Percentiles rank a stretch among this genome's conserved stretches.
Conservation (phyloP, 1,140 invertebrate genomes). For the Apis laboriosa region DNA sequence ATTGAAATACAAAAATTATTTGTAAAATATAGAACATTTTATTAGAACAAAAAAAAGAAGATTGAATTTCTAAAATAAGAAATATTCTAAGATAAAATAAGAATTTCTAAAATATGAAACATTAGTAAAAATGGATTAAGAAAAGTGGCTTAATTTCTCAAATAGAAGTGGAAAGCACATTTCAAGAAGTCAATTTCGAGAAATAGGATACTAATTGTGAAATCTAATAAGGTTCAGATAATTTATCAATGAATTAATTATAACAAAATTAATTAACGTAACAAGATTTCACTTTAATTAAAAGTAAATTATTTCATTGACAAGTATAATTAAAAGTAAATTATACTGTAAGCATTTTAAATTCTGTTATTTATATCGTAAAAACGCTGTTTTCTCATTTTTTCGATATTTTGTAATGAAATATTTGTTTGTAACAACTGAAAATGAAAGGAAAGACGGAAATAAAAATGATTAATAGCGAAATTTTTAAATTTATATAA, state of each 20-base stretch:
- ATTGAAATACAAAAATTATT: neutral
- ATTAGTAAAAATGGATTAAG: neutral
- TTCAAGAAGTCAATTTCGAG: neutral
- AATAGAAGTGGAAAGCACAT: neutral
- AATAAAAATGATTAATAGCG: neutral
- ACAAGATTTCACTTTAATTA: neutral
- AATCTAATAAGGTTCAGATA: neutral
- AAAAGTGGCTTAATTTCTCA: neutral
- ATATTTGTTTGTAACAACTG: neutral
- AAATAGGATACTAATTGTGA: neutral
- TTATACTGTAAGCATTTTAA: neutral
- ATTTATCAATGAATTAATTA: neutral
- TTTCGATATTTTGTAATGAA: neutral
- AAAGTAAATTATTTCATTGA: neutral
- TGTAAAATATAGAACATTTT: too few relatives aligned
- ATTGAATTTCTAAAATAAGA: neutral
- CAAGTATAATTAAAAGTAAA: neutral
- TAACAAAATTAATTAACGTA: neutral
- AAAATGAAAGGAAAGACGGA: neutral
- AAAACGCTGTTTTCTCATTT: neutral
- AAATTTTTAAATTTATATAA: neutral
- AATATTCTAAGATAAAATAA: too few relatives aligned
- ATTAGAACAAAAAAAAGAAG: too few relatives aligned
- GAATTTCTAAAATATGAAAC: neutral
- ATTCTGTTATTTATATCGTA: neutral